These are phyloP conservation scores for Microcebus jonahi DNA, from an alignment of 2,113 vertebrate species.

Conservation along the genomic window DNA sequence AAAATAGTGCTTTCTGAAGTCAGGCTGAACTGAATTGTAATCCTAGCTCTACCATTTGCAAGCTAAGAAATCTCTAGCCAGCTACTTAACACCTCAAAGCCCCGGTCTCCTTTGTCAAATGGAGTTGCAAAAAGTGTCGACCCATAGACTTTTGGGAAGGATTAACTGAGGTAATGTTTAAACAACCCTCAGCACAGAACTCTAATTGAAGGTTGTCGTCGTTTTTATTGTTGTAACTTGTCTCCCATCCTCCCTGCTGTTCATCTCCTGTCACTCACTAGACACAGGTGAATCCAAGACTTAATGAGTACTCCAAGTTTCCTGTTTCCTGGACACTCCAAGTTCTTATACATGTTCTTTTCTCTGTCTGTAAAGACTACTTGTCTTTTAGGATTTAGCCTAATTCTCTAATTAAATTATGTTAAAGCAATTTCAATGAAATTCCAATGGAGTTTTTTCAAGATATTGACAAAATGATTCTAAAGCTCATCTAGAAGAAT, in stretches of 20 bases:
- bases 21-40: neutral
- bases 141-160: neutral
- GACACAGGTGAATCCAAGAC: neutral
- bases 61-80: neutral
- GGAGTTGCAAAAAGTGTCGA: neutral
- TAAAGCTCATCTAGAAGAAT: neutral
- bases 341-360: neutral
- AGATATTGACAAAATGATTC: neutral
- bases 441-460: neutral
- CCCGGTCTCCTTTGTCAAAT: neutral
- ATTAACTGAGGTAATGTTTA: neutral
- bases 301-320: neutral
- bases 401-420: constrained; percentile 26
- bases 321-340: neutral
- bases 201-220: neutral
- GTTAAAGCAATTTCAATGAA: neutral
- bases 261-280: neutral
- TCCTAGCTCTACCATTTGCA: neutral
- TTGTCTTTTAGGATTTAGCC: neutral
- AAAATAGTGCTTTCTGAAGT: neutral
- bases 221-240: neutral
- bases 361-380: neutral
- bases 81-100: neutral
- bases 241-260: neutral
- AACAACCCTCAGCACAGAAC: neutral